Evolutionary conservation across 2,888 invertebrate genomes (phyloP).

Genomic region (Petrophora chlorosata): DNA sequence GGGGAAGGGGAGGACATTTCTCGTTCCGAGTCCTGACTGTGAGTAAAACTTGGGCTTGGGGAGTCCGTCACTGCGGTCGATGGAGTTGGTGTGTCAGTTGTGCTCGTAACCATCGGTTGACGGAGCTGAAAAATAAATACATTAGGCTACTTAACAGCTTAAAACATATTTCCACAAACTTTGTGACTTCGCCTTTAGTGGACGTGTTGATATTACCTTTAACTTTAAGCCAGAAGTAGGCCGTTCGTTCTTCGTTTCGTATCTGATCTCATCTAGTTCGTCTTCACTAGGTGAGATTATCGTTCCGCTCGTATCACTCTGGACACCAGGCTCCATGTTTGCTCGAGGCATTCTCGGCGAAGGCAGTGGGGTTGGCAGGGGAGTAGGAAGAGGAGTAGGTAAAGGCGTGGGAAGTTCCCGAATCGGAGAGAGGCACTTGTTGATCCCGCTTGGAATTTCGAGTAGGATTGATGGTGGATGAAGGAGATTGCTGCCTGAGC

Average conservation of each 20-base stretch:
- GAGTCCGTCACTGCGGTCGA: constrained; percentile 77
- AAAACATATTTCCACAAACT: no score
- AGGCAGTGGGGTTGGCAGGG: constrained; percentile 86
- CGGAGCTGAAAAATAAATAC: constrained; percentile 73
- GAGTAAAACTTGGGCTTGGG: constrained; percentile 74
- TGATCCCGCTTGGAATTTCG: constrained; percentile 89
- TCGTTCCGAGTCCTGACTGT: constrained; percentile 75
- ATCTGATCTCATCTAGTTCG: constrained; percentile 71
- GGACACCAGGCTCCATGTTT: constrained; percentile 59
- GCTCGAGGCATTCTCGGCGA: constrained; percentile 76
- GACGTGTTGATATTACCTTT: constrained; percentile 51
- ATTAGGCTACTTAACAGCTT: no score
- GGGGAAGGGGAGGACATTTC: constrained; percentile 73
- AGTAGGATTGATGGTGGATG: constrained; percentile 90
- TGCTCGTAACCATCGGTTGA: constrained; percentile 65
- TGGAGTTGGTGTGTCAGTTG: constrained; percentile 69
- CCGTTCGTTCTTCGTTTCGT: constrained; percentile 59
- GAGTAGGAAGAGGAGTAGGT: constrained; percentile 85
- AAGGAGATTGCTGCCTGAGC: constrained; percentile 84
- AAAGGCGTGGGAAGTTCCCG: constrained; percentile 90
- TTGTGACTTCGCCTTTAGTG: no score
- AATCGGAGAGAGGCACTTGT: constrained; percentile 91
- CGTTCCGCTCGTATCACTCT: constrained; percentile 57
- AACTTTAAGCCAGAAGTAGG: constrained; percentile 64
- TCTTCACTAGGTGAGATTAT: constrained; percentile 73